phyloP scores from a whole-genome alignment of 2,113 vertebrate species.

The Urocolius indicus region DNA sequence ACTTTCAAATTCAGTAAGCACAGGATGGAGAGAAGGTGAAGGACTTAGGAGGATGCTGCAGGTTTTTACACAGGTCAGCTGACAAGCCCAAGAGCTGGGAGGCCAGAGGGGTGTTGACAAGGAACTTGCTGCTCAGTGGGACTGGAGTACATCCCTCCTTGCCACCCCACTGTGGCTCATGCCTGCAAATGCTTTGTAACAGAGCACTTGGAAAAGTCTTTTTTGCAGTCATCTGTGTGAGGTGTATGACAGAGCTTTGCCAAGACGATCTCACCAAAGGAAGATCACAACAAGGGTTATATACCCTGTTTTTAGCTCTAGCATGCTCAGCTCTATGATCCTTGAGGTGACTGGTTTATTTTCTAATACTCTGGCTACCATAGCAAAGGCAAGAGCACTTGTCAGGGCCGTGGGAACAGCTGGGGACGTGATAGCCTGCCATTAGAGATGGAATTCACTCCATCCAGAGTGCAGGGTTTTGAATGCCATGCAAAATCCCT shows the following conservation, averaged over 20 bases:
- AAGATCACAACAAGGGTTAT: not conserved
- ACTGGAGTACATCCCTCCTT: not conserved
- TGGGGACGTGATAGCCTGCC: not conserved
- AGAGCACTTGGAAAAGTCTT: not conserved
- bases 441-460: not conserved
- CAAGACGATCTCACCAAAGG: not conserved
- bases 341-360: not conserved
- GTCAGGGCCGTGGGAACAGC: not conserved
- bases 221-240: not conserved
- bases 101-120: not conserved
- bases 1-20: not conserved
- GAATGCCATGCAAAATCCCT: not conserved
- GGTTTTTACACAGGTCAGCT: not conserved
- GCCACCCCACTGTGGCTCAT: accelerated
- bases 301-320: not conserved
- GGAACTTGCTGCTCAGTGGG: not conserved
- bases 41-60: not conserved
- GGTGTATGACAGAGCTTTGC: not conserved
- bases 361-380: not conserved
- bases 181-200: not conserved
- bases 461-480: not conserved
- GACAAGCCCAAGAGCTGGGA: not conserved
- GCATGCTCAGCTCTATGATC: not conserved
- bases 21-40: not conserved
- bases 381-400: not conserved